phyloP scores from a whole-genome alignment of 2,888 invertebrate genomes.

The Drosophila hamatofila region DNA sequence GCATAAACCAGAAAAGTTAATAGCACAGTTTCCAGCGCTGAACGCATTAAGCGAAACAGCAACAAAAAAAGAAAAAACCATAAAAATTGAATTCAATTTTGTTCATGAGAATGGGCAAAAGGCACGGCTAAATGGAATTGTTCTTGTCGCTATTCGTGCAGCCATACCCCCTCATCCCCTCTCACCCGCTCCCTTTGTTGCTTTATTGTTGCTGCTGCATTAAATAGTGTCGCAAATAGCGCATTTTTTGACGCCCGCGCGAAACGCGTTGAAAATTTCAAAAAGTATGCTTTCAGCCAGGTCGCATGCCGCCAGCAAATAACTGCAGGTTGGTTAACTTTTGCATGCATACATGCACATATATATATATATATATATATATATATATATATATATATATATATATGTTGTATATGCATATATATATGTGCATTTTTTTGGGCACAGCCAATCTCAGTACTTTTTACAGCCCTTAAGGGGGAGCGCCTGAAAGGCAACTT shows the following conservation, averaged over 20 bases:
- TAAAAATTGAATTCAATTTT: constrained; percentile 70
- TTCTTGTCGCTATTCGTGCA: constrained; percentile 31
- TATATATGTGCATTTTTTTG: too few species aligned
- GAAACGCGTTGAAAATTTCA: constrained; percentile 13
- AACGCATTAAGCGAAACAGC: constrained; percentile 57
- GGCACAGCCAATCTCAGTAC: not conserved
- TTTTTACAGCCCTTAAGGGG: not conserved
- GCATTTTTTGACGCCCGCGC: constrained; percentile 61
- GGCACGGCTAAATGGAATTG: constrained; percentile 22
- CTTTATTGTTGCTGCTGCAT: constrained; percentile 23
- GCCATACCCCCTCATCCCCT: too few species aligned
- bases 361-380: not conserved
- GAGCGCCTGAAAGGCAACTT: not conserved
- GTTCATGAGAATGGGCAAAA: constrained; percentile 35
- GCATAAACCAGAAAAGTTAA: constrained; percentile 51
- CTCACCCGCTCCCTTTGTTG: not conserved
- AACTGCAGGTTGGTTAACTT: constrained; percentile 17
- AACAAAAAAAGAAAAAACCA: constrained; percentile 14
- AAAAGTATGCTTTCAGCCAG: constrained; percentile 28
- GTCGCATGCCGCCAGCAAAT: constrained; percentile 40
- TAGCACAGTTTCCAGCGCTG: constrained; percentile 48
- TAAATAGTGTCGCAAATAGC: constrained; percentile 70
- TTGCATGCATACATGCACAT: constrained; percentile 1
- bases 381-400: not conserved
- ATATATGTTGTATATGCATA: too few species aligned